Evolutionary conservation across 2,888 invertebrate genomes (phyloP).

Genomic region (Drosophila phalerata): DNA sequence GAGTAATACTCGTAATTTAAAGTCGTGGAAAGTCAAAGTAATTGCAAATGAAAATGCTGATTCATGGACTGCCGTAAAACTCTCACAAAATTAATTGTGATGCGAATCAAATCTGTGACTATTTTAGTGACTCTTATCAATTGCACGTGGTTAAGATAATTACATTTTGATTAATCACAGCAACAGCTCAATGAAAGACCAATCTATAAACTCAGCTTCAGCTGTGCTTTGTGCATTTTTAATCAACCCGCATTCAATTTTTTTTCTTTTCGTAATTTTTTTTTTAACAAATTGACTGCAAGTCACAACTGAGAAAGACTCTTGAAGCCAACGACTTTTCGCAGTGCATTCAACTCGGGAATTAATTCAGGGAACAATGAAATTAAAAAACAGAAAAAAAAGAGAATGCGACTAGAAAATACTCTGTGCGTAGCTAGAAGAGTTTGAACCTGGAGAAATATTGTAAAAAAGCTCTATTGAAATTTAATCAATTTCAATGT

Average conservation of each 20-base stretch:
- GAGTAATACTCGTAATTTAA: conserved; percentile 32
- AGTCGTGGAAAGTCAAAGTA: conserved; percentile 48
- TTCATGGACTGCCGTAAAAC: conserved; percentile 59
- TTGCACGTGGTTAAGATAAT: conserved; percentile 69
- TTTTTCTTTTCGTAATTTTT: conserved; percentile 21
- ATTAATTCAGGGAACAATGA: conserved; percentile 39
- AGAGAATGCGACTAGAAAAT: conserved; percentile 6
- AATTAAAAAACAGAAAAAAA: conserved; percentile 12
- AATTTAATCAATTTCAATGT: too few species aligned
- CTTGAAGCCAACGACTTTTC: conserved; percentile 39
- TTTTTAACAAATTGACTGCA: conserved; percentile 26
- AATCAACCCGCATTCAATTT: conserved; percentile 36
- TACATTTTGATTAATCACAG: conserved; percentile 58
- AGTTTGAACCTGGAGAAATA: too few species aligned
- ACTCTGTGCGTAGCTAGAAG: background rate
- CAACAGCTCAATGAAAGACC: conserved; percentile 28
- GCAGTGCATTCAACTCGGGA: conserved; percentile 71
- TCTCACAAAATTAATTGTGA: conserved; percentile 30
- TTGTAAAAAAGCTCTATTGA: too few species aligned
- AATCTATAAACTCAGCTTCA: conserved; percentile 15
- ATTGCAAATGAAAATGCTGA: conserved; percentile 60
- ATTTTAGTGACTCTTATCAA: conserved; percentile 9
- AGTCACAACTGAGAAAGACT: conserved; percentile 18
- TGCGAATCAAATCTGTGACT: conserved; percentile 9
- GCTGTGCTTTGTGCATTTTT: conserved; percentile 33